Percentiles rank a stretch among this genome's conserved stretches.
Evolutionary conservation across 2,888 invertebrate genomes (phyloP).

Genomic region (Sminthurinus aureus): DNA sequence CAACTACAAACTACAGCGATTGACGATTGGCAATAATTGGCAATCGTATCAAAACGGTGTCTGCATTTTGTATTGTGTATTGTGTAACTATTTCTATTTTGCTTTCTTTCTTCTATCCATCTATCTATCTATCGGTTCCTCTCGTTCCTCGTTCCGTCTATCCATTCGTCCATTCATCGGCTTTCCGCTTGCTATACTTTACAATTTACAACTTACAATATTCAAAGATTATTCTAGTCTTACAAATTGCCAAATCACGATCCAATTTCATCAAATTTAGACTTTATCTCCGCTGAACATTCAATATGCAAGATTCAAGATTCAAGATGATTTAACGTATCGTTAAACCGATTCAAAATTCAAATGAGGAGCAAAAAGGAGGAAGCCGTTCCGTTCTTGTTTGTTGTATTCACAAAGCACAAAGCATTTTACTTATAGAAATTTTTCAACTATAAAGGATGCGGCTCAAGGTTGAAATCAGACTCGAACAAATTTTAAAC

Average conservation of each 20-base stretch:
- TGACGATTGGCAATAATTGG: neutral
- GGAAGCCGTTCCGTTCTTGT: too few species aligned
- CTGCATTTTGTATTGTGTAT: neutral
- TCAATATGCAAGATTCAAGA: neutral
- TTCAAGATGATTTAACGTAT: neutral
- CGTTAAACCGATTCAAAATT: too few species aligned
- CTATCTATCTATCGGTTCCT: too few species aligned
- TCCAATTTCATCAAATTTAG: constrained; percentile 21
- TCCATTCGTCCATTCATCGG: neutral
- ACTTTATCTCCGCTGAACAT: constrained; percentile 3
- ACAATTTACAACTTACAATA: too few species aligned
- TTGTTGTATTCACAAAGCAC: too few species aligned
- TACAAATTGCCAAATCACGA: constrained; percentile 9
- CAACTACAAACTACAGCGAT: too few species aligned
- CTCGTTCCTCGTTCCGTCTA: neutral
- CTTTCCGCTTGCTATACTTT: too few species aligned
- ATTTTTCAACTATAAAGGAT: too few species aligned
- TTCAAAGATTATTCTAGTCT: neutral
- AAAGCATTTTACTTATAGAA: too few species aligned
- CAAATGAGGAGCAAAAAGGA: too few species aligned
- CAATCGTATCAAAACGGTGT: constrained; percentile 10
- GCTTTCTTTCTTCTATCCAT: neutral
- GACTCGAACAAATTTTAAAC: too few species aligned
- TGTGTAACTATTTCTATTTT: neutral
- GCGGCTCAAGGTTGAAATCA: too few species aligned